phyloP scores from a whole-genome alignment of 2,113 vertebrate species.

The Hippocampus zosterae region DNA sequence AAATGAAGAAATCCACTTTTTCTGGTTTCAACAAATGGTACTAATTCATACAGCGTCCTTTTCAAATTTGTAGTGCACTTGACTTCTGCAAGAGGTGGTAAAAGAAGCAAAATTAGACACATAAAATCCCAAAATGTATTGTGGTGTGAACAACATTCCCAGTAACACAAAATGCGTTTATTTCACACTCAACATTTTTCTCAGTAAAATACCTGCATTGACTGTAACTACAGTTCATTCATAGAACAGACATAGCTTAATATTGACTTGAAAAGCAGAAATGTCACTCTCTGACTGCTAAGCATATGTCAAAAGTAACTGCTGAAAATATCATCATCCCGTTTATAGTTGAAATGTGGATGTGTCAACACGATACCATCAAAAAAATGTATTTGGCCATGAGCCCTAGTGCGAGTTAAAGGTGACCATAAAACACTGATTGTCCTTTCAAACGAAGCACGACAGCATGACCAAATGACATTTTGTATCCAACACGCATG shows the following conservation, averaged over 20 bases:
- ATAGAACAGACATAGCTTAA: not conserved
- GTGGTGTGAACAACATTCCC: not conserved
- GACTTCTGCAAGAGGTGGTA: not conserved
- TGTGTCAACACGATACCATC: not conserved
- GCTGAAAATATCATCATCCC: constrained; percentile 2
- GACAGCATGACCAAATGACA: not conserved
- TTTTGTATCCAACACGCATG: constrained; percentile 11
- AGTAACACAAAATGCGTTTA: not conserved
- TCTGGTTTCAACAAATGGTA: not conserved
- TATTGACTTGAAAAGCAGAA: not conserved
- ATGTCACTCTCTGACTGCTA: not conserved
- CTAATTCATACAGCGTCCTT: not conserved
- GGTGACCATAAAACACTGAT: constrained; percentile 42
- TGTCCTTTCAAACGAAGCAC: constrained; percentile 39
- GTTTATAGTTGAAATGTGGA: constrained; percentile 3
- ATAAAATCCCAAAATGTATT: not conserved
- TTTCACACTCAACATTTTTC: not conserved
- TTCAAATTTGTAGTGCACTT: not conserved
- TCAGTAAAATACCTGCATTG: not conserved
- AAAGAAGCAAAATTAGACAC: not conserved
- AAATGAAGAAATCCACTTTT: not conserved
- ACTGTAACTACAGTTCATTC: not conserved
- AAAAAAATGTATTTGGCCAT: constrained; percentile 17
- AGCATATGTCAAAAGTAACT: not conserved
- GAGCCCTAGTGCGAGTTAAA: constrained; percentile 13